Percentiles rank a stretch among this genome's conserved stretches.
phyloP scores from a whole-genome alignment of 2,888 invertebrate genomes.

The Lasioglossum zephyrum region DNA sequence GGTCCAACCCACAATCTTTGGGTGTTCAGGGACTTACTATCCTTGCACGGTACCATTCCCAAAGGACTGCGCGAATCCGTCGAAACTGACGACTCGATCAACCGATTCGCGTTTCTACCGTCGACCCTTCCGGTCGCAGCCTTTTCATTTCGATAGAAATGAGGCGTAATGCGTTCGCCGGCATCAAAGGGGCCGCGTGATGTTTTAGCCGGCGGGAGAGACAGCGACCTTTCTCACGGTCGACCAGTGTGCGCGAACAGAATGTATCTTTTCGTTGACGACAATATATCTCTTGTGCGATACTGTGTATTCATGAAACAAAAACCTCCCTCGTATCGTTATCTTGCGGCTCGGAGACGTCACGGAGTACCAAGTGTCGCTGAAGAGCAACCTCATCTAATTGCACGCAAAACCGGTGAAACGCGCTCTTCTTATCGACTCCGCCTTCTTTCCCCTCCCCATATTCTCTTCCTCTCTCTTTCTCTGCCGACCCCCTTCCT shows the following conservation, averaged over 20 bases:
- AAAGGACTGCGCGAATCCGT: not conserved
- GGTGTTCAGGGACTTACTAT: not conserved
- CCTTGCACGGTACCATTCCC: not conserved
- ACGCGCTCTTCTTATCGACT: slow-evolving; percentile 30
- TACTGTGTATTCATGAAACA: slow-evolving; percentile 24
- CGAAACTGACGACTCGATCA: not conserved
- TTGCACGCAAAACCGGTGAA: slow-evolving; percentile 36
- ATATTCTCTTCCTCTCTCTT: not conserved
- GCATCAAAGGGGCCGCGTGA: slow-evolving; percentile 41
- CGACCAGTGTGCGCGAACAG: too few relatives aligned
- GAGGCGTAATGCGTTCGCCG: slow-evolving; percentile 24
- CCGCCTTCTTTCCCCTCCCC: not conserved
- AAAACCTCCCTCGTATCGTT: not conserved
- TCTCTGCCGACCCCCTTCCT: not conserved
- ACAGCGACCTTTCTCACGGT: slow-evolving; percentile 34
- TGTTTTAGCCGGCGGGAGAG: not conserved
- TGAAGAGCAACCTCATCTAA: slow-evolving; percentile 35
- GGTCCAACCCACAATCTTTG: not conserved
- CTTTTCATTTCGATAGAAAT: slow-evolving; percentile 26
- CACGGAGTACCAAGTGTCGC: slow-evolving; percentile 22
- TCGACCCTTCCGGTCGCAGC: not conserved
- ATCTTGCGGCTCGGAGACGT: slow-evolving; percentile 2
- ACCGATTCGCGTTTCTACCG: not conserved
- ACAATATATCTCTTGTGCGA: not conserved
- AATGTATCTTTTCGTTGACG: not conserved